Evolutionary conservation across 2,888 invertebrate genomes (phyloP), one percentile per base, ranked within the genome.

Genomic region (Eristalis intricaria): DNA sequence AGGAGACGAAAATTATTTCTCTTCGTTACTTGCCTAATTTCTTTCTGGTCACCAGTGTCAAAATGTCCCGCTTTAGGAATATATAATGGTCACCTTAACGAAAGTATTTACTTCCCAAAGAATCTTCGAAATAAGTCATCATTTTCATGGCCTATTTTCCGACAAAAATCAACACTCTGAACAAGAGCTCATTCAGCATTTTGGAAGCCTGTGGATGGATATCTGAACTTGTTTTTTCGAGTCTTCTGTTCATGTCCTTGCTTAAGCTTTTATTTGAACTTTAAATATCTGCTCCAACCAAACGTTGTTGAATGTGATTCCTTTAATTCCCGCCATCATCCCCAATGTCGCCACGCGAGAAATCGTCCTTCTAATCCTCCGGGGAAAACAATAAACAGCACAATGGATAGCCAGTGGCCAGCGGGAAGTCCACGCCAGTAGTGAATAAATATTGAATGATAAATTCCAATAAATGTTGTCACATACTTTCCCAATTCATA

Each of bases 381-480:
- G 23, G 13, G 40, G 19, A 68, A 43, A 29, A 32, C 56, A 70
- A 38, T 38, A 70, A 68, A 61, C 15, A 69, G 35, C 69, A 69
- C 19, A 19, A 29, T 56, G 40, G 76, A 19, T 8, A 4, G 29
- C 10, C 35, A 66, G 19, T 60, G 22, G 35, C 19, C 50, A 19
- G 50, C 19, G 8, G 50, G 50, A 8, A 50, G 19, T 19, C 19
- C 50, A 50, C 0, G 19, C 19, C 19, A 50, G 50, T 19, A 50
- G 50, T 50, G 50, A 73, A 79, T 79, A 79, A 75, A 75, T 75
- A 81, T 81, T 81, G 35, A 74, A 80, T 80, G 69, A 81, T 81
- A 81, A 81, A 75, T 81, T 75, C 68, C 74, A 81, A 74, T 81
- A 75, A 81, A 63, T 22, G n/a, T 75, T 69, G 68, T 81, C 81